A percentile compares a stretch with the other conserved stretches of the same genome.
Conservation (phyloP, 1,140 invertebrate species). For the Nylanderia fulva region DNA sequence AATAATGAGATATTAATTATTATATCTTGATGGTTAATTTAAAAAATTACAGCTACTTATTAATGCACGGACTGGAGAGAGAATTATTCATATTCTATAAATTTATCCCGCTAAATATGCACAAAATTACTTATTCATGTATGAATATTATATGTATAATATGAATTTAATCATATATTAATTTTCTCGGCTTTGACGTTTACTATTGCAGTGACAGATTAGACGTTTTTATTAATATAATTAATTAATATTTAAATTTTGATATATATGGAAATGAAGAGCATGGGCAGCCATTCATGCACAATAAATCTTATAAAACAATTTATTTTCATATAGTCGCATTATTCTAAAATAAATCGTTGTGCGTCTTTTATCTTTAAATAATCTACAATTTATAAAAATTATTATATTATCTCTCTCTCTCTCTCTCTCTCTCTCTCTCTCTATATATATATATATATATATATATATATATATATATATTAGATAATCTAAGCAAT, state of each 20-base stretch:
- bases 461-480: no score
- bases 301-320: conserved; percentile 1
- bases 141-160: background rate
- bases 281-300: background rate
- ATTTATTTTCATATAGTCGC: background rate
- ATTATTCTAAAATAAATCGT: conserved; percentile 6
- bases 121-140: conserved; percentile 14
- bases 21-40: background rate
- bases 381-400: background rate
- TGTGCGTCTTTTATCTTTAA: background rate
- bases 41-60: background rate
- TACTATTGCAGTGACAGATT: conserved; percentile 23
- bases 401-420: background rate
- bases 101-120: background rate
- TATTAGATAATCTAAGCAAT: conserved; percentile 17
- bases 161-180: conserved; percentile 22
- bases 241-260: background rate
- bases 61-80: background rate
- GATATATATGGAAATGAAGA: background rate
- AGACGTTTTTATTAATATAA: conserved; percentile 8
- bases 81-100: background rate
- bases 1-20: background rate
- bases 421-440: no score
- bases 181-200: background rate
- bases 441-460: no score